Evolutionary conservation across 2,888 invertebrate species (phyloP), one percentile per base, ranked within the genome.

Genomic region (Sarcophaga subvicina): DNA sequence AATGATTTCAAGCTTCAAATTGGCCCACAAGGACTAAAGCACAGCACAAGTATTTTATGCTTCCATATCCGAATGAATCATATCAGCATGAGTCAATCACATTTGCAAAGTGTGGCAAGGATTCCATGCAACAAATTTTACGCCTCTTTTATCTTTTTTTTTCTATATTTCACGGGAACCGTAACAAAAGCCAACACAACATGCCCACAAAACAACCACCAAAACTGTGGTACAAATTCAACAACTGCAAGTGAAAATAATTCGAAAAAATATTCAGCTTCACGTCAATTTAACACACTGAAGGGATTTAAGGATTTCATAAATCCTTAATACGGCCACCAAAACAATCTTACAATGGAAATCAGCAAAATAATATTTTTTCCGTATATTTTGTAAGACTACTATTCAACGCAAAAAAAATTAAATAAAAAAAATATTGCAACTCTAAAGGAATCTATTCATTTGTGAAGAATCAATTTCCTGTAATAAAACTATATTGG

Each of bases 81-180:
- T 79, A 83, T 84, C 81, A 81, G 54, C 60, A 64, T 66, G 62
- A 73, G 83, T 77, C 67, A 72, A 80, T 81, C 80, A 22, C 59
- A 47, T 54, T 54, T 17, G 14, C 17, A 60, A 49, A 89, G 89
- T 88, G 89, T 89, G 89, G 70, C 77, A 80, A 84, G 90, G 91
- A 89, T 91, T 91, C 90, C 78, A 87, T 83, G 71, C 85, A 82
- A 86, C 89, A 89, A 83, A 91, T 91, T 91, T 90, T 90, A 91
- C 90, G 91, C 90, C 90, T 84, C 86, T 87, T 86, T 20, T 70
- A 62, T 69, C 71, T 77, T 79, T 63, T 6, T 37, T 60, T 67
- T 66, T n/a, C 22, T 72, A 71, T 69, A 80, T 77, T 79, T 64
- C 49, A 79, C 49, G 72, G 59, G 49, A 79, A 80, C 64, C 45